Evolutionary conservation across 2,888 invertebrate genomes (phyloP).

Genomic region (Pandemis cinnamomeana): DNA sequence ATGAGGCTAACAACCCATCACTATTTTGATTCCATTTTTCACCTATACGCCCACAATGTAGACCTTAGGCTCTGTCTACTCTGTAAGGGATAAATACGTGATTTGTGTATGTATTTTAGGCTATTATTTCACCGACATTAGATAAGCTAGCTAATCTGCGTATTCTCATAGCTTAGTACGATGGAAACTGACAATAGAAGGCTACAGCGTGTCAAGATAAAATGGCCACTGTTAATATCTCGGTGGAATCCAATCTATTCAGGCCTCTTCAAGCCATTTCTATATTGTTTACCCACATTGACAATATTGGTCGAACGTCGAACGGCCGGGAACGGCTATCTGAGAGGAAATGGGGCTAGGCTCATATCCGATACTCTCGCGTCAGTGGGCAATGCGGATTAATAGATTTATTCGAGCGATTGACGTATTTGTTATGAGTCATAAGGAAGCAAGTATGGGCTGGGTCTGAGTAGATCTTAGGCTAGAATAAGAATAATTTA

Average conservation of each 20-base stretch:
- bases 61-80: too few relatives aligned
- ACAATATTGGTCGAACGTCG: conserved; percentile 13
- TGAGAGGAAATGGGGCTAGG: conserved; percentile 15
- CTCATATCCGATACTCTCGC: conserved; percentile 12
- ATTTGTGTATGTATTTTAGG: too few relatives aligned
- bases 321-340: neutral
- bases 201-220: neutral
- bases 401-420: conserved; percentile 9
- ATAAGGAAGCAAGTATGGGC: neutral
- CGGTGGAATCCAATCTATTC: neutral
- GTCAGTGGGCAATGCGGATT: conserved; percentile 3
- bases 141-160: too few relatives aligned
- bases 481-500: too few relatives aligned
- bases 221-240: neutral
- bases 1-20: too few relatives aligned
- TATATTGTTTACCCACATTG: neutral
- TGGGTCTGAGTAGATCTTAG: neutral
- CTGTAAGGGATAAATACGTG: too few relatives aligned
- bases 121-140: too few relatives aligned
- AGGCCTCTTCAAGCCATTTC: neutral
- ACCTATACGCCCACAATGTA: too few relatives aligned
- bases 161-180: too few relatives aligned
- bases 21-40: too few relatives aligned
- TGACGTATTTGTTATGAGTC: neutral
- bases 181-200: too few relatives aligned